Conservation (phyloP, 1,140 invertebrate species). For the Geopemphigus sp. region DNA sequence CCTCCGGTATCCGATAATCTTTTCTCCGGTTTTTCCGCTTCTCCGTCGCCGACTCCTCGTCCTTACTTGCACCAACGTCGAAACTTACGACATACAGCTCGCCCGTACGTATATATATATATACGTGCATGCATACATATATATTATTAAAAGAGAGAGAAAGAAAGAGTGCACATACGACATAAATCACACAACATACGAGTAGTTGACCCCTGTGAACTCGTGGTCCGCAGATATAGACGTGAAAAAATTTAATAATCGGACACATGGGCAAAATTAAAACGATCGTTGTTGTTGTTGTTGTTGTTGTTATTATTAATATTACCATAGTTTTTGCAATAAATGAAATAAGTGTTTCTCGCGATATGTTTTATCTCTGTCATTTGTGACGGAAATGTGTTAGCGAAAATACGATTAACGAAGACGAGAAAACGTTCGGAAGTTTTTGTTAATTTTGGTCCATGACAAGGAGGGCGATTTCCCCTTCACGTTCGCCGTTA, state of each 20-base stretch:
- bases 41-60: background rate
- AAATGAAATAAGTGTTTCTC: too few species aligned
- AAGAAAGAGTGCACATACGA: background rate
- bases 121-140: too few species aligned
- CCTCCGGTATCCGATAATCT: constrained; percentile 48
- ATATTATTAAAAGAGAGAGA: too few species aligned
- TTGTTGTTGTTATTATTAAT: too few species aligned
- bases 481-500: constrained; percentile 13
- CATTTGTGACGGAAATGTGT: too few species aligned
- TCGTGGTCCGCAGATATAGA: constrained; percentile 25
- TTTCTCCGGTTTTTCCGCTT: constrained; percentile 30
- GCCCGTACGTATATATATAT: too few species aligned
- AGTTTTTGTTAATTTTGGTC: constrained; percentile 13
- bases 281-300: too few species aligned
- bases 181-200: constrained; percentile 44
- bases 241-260: background rate
- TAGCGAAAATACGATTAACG: background rate
- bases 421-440: background rate
- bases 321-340: too few species aligned
- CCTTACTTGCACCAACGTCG: background rate
- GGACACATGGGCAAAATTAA: constrained; percentile 3
- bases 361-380: too few species aligned
- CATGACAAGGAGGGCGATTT: background rate
- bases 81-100: constrained; percentile 27
- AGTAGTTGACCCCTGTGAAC: constrained; percentile 34